Percentiles rank a stretch among this genome's conserved stretches.
These are phyloP conservation scores for Alces alces DNA, from an alignment of 2,113 vertebrate species.

Conservation along the genomic window DNA sequence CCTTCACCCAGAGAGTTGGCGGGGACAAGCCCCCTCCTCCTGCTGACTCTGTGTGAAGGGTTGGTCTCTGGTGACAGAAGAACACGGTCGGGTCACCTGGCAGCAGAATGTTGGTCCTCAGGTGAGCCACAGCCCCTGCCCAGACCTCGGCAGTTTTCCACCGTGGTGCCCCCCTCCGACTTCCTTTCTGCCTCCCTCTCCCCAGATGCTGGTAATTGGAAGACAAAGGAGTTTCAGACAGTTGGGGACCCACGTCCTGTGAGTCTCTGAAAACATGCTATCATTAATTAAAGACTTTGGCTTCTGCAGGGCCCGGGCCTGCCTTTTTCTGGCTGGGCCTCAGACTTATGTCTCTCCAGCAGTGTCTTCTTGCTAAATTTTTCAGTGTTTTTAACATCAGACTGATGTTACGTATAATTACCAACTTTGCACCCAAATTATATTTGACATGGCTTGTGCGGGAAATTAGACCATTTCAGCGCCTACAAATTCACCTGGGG, in stretches of 20 bases:
- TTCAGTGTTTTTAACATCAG: constrained; percentile 97
- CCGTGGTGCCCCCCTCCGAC: background rate
- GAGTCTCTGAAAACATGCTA: constrained; percentile 90
- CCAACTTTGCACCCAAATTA: constrained; percentile 95
- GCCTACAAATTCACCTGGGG: constrained; percentile 90
- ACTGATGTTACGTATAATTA: constrained; percentile 97
- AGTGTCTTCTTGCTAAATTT: constrained; percentile 97
- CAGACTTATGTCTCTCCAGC: constrained; percentile 92
- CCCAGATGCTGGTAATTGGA: constrained; percentile 82
- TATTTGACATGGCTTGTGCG: constrained; percentile 94
- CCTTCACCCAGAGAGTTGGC: background rate
- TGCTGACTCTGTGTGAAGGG: fast-evolving
- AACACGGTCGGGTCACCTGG: background rate
- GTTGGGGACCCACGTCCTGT: constrained; percentile 82
- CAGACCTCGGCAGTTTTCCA: background rate
- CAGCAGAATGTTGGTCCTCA: background rate
- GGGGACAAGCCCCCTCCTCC: background rate
- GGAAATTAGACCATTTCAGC: constrained; percentile 95
- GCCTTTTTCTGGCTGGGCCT: constrained; percentile 91
- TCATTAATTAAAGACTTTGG: constrained; percentile 95
- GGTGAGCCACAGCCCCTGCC: background rate
- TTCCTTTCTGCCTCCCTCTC: background rate
- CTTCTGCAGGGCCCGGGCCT: constrained; percentile 82
- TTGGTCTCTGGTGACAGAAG: background rate
- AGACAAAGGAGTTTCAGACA: constrained; percentile 86